Evolutionary conservation across 2,888 invertebrate genomes (phyloP), one percentile per base, ranked within the genome.

Genomic region (Ephialtes manifestator): DNA sequence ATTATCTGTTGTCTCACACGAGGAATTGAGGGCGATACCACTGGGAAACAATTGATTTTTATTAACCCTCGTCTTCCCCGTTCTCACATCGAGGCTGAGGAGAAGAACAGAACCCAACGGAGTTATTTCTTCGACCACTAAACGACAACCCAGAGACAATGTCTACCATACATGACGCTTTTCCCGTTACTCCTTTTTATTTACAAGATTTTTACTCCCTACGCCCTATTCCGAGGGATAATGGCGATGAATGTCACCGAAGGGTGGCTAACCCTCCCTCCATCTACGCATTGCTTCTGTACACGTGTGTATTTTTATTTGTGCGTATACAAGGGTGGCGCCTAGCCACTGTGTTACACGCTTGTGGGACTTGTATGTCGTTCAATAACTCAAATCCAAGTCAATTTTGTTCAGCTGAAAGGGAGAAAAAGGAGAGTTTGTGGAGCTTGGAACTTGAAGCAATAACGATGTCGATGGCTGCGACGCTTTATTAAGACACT

Each of bases 311-410:
- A 48, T 78, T 35, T 63, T 51, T 63, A 63, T 71, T 82, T 46
- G 39, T 53, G 53, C 46, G 63, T 77, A 65, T 39, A 58, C 90
- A 86, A 74, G 88, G 89, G 86, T 85, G 84, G 85, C 81, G 85
- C 84, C 71, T 87, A 65, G 46, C 43, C 31, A 46, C 80, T 68
- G 60, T 74, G 35, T 74, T 67, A 58, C 74, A 67, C 20, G 39
- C 51, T 68, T 77, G 63, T 72, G 76, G 74, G 86, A 87, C 53
- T 87, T 89, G 90, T 89, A 83, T 87, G 89, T 85, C 89, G 83
- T 90, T 87, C 89, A 89, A 92, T 94, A 94, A 94, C 91, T 94
- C 93, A 93, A 93, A 93, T 93, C 90, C 89, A 90, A 91, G 91
- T 94, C 93, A 93, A 94, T 94, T 94, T 92, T 90, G 60, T 58